Base-by-base conservation (phyloP, 2,113 vertebrate species). In the Scytalopus superciliaris region DNA sequence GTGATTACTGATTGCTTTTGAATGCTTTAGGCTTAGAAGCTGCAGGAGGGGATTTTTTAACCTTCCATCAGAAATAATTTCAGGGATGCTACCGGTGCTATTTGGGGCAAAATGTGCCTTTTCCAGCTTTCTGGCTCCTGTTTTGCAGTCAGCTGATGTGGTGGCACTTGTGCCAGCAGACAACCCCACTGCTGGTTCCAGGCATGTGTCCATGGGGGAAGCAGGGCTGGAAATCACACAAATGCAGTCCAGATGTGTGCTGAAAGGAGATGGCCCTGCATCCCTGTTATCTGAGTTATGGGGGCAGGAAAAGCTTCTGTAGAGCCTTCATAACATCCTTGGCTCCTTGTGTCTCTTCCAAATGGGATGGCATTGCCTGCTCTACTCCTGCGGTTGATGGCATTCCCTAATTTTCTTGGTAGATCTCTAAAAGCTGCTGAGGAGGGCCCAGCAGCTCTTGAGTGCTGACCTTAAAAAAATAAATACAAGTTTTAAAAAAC, bases 301-400 rank as follows among this genome's bases (percentile, higher is more conserved):
- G 59, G 53, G 79, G 40, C 49, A 66, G 59, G 37, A 89, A 68
- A 31, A n/a, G 45, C 45, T 96, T 69, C 74, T 35, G 2, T 19
- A 4, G 0, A 18, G 31, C 14, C n/a, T 5, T 13, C 0, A 0
- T 57, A 47, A n/a, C 3, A 1, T 52, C n/a, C 62, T 83, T 2
- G 0, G 50, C 40, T 73, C 33, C 30, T 24, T 7, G 11, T 19
- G n/a, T 19, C n/a, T 50, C n/a, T 44, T 69, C 50, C 42, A 13
- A 6, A 31, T 19, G 22, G 35, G 50, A 18, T 80, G 59, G 39
- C 57, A 42, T 82, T 59, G 60, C 40, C 74, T 31, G 15, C 23
- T 39, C 31, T 8, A 28, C 50, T 91, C 17, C 35, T 35, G 31
- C 5, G 1, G 6, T 21, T 37, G 14, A 7, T 27, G 57, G 4